Evolutionary conservation across 2,888 invertebrate genomes (phyloP).

Genomic region (Spilosoma lubricipeda): DNA sequence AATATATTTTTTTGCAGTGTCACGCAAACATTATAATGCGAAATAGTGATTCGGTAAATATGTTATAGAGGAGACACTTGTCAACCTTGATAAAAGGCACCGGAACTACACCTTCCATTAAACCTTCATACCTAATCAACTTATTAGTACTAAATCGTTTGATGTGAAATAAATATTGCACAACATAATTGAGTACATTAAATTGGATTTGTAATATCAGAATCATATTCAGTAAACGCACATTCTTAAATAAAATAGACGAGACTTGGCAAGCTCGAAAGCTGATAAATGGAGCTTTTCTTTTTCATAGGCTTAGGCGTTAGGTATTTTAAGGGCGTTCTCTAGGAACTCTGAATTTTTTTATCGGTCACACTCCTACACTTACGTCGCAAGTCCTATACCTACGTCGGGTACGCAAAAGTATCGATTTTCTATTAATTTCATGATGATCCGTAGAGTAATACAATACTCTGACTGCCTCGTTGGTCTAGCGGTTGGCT

Average conservation of each 20-base stretch:
- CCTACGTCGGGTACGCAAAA: too few relatives aligned
- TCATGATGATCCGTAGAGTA: not conserved
- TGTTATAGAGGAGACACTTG: not conserved
- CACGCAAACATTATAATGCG: not conserved
- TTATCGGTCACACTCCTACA: too few relatives aligned
- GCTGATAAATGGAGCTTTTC: not conserved
- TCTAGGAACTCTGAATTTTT: too few relatives aligned
- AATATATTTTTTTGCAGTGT: not conserved
- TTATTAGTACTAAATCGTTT: not conserved
- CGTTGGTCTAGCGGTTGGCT: too few relatives aligned
- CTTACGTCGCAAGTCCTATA: too few relatives aligned
- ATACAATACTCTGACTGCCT: too few relatives aligned
- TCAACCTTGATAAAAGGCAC: slow-evolving; percentile 14
- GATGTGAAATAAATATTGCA: not conserved
- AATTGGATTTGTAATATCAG: not conserved
- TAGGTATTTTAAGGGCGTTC: too few relatives aligned
- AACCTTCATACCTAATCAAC: not conserved
- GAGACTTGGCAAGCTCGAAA: not conserved
- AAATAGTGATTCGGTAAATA: not conserved
- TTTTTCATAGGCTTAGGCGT: too few relatives aligned
- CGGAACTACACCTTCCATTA: slow-evolving; percentile 14
- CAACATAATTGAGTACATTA: not conserved
- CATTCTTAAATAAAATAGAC: not conserved
- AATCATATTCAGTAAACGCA: too few relatives aligned
- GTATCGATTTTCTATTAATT: not conserved